phyloP scores from a whole-genome alignment of 2,888 invertebrate genomes.

The Yponomeuta cagnagella region DNA sequence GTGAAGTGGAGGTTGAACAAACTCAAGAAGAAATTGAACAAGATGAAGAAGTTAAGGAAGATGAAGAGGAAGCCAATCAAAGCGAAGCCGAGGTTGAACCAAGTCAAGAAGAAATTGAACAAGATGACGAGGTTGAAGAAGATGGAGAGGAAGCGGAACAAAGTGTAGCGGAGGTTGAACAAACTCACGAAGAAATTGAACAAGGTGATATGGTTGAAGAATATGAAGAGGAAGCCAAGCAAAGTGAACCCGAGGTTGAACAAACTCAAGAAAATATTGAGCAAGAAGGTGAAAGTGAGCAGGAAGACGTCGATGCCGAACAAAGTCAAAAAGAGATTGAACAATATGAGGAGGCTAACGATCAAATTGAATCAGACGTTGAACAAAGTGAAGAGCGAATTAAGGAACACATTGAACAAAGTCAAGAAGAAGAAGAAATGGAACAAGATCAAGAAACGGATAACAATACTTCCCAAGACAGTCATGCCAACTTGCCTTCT shows the following conservation, averaged over 20 bases:
- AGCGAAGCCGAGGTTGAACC: constrained; percentile 6
- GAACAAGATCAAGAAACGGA: constrained; percentile 4
- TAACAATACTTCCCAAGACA: not conserved
- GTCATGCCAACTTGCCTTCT: constrained; percentile 16
- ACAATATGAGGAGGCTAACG: constrained; percentile 15
- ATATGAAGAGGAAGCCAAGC: constrained; percentile 19
- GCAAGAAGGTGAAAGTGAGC: constrained; percentile 21
- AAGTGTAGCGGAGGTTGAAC: constrained; percentile 16
- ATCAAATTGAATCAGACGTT: constrained; percentile 15
- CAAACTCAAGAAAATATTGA: constrained; percentile 16
- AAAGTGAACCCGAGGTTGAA: not conserved
- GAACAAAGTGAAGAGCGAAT: constrained; percentile 24
- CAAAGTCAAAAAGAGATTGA: constrained; percentile 18
- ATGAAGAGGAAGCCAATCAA: not conserved
- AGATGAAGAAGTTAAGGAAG: not conserved
- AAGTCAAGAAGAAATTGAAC: constrained; percentile 10
- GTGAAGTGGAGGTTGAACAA: not conserved
- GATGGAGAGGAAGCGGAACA: constrained; percentile 18
- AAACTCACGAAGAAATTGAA: constrained; percentile 16
- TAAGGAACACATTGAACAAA: constrained; percentile 17
- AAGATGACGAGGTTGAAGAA: constrained; percentile 15
- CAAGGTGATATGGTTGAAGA: constrained; percentile 11
- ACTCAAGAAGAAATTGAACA: constrained; percentile 16
- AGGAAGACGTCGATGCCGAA: constrained; percentile 17
- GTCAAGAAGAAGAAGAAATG: constrained; percentile 21